A percentile compares a stretch with the other conserved stretches of the same genome.
phyloP scores from a whole-genome alignment of 2,113 vertebrate genomes.

The Neolamprologus caudopunctatus region DNA sequence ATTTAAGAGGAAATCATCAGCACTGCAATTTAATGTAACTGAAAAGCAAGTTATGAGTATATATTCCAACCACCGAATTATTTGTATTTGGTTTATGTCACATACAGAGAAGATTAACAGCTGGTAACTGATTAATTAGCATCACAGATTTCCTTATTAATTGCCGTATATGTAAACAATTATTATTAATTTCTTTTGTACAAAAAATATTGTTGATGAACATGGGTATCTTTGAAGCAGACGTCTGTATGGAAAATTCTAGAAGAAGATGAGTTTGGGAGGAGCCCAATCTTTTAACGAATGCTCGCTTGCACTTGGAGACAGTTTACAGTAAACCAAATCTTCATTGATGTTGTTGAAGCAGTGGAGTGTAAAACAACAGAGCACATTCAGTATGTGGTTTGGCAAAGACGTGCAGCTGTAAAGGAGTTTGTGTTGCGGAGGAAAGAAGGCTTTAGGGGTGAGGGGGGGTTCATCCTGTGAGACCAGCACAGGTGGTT shows the following conservation, averaged over 20 bases:
- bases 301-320: neutral
- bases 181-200: neutral
- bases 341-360: constrained; percentile 1
- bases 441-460: neutral
- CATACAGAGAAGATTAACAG: neutral
- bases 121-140: neutral
- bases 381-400: constrained; percentile 34
- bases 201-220: neutral
- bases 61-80: neutral
- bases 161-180: neutral
- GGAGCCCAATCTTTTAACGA: neutral
- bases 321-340: constrained; percentile 4
- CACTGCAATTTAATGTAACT: neutral
- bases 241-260: neutral
- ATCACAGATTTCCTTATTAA: neutral
- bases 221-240: neutral
- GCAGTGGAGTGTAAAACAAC: constrained; percentile 42
- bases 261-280: neutral
- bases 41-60: neutral
- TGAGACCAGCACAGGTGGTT: constrained; percentile 83
- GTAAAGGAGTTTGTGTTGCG: constrained; percentile 15
- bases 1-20: neutral
- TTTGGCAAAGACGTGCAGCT: constrained; percentile 59
- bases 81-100: neutral
- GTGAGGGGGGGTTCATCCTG: constrained; percentile 72